phyloP scores from a whole-genome alignment of 1,140 invertebrate genomes.

The Eumeta japonica region DNA sequence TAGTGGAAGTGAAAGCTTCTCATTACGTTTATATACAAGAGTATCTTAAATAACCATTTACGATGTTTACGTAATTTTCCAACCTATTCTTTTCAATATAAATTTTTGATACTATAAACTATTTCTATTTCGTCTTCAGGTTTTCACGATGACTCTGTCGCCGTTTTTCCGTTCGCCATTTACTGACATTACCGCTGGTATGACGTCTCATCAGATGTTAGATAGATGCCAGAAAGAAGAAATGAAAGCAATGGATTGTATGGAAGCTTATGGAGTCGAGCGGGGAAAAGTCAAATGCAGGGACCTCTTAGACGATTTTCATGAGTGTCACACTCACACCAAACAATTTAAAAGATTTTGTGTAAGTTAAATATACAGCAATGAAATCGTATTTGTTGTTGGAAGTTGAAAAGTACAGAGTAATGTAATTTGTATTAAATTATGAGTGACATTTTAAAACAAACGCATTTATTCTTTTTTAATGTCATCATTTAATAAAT shows the following conservation, averaged over 20 bases:
- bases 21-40: no score
- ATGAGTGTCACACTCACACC: constrained; percentile 61
- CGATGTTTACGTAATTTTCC: constrained; percentile 49
- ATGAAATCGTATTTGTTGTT: neutral
- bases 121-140: no score
- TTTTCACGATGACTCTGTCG: constrained; percentile 40
- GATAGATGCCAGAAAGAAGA: constrained; percentile 65
- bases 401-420: neutral
- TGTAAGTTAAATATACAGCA: constrained; percentile 30
- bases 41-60: constrained; percentile 10
- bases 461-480: neutral
- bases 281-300: constrained; percentile 60
- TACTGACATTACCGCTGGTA: constrained; percentile 64
- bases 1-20: no score
- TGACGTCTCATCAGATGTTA: constrained; percentile 63
- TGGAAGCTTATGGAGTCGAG: constrained; percentile 71
- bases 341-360: constrained; percentile 62
- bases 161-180: constrained; percentile 65
- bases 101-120: no score
- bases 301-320: constrained; percentile 62
- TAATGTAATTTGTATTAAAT: neutral
- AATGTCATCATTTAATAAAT: neutral
- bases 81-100: no score
- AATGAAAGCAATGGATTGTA: constrained; percentile 66
- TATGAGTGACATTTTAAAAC: neutral